Percentiles rank a stretch among this genome's conserved stretches.
These are phyloP conservation scores for Coregonus suidteri DNA, from an alignment of 2,797 vertebrate genomes.

Conservation along the genomic window DNA sequence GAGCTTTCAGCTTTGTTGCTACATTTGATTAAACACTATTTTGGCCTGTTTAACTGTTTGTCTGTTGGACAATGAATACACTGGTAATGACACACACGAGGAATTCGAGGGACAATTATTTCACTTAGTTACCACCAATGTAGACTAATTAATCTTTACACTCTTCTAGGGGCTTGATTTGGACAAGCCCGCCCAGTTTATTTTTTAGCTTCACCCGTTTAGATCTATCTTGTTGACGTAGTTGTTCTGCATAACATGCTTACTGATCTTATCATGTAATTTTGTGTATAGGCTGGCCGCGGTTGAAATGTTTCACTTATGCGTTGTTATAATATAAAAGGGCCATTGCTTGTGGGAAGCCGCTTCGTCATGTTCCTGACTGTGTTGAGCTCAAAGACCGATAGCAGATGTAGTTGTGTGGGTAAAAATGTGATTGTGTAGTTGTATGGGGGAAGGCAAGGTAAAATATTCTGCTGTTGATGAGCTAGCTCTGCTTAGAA, in stretches of 20 bases:
- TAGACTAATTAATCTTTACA: not conserved
- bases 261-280: not conserved
- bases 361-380: too few species aligned
- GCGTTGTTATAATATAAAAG: not conserved
- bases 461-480: not conserved
- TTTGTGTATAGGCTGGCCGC: not conserved
- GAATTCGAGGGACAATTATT: not conserved
- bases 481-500: not conserved
- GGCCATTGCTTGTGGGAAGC: not conserved
- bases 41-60: not conserved
- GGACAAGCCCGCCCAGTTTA: not conserved
- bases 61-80: not conserved
- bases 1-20: constrained; percentile 18
- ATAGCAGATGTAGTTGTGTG: not conserved
- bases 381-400: too few species aligned
- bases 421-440: not conserved
- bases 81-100: not conserved
- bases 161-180: not conserved
- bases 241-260: not conserved
- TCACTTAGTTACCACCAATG: not conserved
- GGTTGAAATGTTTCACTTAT: not conserved
- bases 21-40: not conserved
- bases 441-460: not conserved
- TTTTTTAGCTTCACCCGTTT: not conserved
- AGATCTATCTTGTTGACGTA: not conserved